Conservation (phyloP, 2,888 invertebrate genomes). For the Digitonthophagus gazella region DNA sequence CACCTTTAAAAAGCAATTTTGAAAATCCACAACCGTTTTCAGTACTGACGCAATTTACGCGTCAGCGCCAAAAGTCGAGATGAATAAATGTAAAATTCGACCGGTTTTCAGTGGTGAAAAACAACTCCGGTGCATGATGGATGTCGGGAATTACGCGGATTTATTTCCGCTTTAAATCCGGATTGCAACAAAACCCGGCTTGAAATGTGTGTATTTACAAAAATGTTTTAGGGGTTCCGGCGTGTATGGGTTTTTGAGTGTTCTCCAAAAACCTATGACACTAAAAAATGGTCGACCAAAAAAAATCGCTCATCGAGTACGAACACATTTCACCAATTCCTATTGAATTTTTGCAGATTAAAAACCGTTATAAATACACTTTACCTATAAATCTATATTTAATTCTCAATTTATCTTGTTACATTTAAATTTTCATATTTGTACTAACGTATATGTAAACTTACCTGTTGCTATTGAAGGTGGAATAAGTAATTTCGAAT, state of each 20-base stretch:
- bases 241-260: not conserved
- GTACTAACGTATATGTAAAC: conserved; percentile 32
- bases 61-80: not conserved
- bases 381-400: no score
- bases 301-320: no score
- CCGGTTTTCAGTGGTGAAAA: not conserved
- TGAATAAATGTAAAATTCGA: not conserved
- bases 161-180: not conserved
- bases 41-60: not conserved
- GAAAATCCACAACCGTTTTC: not conserved
- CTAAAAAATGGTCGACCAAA: no score
- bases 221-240: not conserved
- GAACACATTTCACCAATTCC: no score
- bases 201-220: not conserved
- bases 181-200: not conserved
- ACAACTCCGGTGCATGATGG: not conserved
- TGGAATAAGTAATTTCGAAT: conserved; percentile 71
- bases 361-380: no score
- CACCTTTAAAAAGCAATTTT: not conserved
- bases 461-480: conserved; percentile 74
- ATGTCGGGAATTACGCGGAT: not conserved
- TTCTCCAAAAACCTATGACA: not conserved
- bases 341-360: no score
- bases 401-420: no score
- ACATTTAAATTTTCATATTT: no score